These are phyloP conservation scores for Alsophila aescularia DNA, from an alignment of 2,888 invertebrate species.

Conservation along the genomic window DNA sequence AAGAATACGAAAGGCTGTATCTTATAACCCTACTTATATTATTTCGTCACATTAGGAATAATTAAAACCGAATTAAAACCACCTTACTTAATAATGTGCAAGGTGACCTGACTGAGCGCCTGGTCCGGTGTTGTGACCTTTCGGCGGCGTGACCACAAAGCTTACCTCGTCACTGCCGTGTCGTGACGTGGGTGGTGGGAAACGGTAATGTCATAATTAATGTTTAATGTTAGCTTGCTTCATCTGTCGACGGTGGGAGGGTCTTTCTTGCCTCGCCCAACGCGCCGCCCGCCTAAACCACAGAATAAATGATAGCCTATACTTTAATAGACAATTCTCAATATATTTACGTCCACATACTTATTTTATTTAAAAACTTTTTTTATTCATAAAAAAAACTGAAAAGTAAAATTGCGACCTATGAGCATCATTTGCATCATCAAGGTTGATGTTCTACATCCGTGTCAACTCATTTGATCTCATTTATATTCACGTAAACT, in stretches of 20 bases:
- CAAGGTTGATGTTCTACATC: too few relatives aligned
- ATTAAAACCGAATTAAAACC: too few relatives aligned
- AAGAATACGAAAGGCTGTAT: too few relatives aligned
- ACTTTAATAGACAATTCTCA: slow-evolving; percentile 2
- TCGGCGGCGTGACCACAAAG: neutral
- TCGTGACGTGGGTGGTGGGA: too few relatives aligned
- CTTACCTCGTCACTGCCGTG: neutral
- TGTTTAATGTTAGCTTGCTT: neutral
- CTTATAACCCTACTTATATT: too few relatives aligned
- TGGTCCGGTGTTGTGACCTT: slow-evolving; percentile 1
- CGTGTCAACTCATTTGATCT: too few relatives aligned
- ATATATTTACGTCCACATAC: neutral
- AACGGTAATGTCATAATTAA: slow-evolving; percentile 1
- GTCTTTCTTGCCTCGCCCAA: slow-evolving; percentile 12
- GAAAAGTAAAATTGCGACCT: too few relatives aligned
- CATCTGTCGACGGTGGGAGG: slow-evolving; percentile 11
- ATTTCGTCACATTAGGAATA: too few relatives aligned
- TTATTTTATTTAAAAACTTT: neutral
- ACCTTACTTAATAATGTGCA: too few relatives aligned
- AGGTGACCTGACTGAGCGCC: neutral
- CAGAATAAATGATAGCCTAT: too few relatives aligned
- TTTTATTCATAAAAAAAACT: neutral
- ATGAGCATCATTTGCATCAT: too few relatives aligned
- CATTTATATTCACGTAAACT: too few relatives aligned
- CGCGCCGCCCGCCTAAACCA: neutral